Evolutionary conservation across 2,888 invertebrate species (phyloP).

Genomic region (Heliconius cydno): DNA sequence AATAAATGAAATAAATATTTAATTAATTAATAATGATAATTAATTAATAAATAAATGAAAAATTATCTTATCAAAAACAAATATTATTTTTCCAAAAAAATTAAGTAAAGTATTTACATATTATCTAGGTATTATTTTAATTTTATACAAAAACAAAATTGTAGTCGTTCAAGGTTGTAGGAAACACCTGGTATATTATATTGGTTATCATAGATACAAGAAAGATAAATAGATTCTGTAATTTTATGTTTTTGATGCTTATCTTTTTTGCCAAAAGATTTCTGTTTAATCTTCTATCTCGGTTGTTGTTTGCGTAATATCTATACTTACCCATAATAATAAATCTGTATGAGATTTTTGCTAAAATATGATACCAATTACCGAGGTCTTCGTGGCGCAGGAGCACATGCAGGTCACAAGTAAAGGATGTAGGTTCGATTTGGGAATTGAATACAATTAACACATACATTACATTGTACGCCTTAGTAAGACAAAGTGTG

Average conservation of each 20-base stretch:
- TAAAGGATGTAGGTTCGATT: no score
- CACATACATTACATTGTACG: no score
- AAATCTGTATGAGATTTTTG: background rate
- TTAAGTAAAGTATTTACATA: background rate
- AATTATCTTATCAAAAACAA: no score
- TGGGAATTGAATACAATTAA: no score
- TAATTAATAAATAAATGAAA: no score
- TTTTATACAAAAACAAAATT: background rate
- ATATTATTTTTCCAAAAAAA: no score
- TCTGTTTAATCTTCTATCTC: constrained; percentile 41
- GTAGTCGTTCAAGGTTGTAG: background rate
- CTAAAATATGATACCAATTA: background rate
- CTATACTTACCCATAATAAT: background rate
- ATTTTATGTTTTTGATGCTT: constrained; percentile 54
- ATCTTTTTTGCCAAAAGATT: constrained; percentile 47
- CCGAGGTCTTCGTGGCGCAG: no score
- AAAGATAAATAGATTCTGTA: constrained; percentile 54
- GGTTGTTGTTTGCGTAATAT: background rate
- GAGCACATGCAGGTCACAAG: no score
- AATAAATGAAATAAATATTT: background rate
- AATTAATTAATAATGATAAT: background rate
- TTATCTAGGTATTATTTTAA: background rate
- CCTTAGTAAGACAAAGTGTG: no score
- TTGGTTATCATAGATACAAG: constrained; percentile 29
- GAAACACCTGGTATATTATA: constrained; percentile 6